Evolutionary conservation across 2,113 vertebrate genomes (phyloP).

Genomic region (Ranitomeya variabilis): DNA sequence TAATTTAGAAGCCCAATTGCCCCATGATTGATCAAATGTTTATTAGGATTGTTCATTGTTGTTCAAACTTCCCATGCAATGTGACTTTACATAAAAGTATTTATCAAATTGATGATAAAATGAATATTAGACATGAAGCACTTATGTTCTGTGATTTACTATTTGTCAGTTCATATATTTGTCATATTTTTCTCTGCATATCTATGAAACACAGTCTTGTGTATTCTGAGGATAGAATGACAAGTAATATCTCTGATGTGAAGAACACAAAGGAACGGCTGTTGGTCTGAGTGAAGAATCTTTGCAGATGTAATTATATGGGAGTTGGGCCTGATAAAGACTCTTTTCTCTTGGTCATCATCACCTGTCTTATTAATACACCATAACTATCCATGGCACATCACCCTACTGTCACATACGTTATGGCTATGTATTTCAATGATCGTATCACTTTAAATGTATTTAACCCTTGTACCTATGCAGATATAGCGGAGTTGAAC

Average conservation of each 20-base stretch:
- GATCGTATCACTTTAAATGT: not conserved
- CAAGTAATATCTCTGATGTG: not conserved
- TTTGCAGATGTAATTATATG: not conserved
- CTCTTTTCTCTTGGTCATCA: conserved; percentile 5
- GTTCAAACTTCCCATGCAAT: not conserved
- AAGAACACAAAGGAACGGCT: conserved; percentile 14
- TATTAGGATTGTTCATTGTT: not conserved
- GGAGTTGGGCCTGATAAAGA: conserved; percentile 1
- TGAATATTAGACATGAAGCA: not conserved
- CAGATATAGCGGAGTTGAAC: not conserved
- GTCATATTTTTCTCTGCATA: too few species aligned
- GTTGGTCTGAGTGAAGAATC: conserved; percentile 1
- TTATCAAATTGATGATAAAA: not conserved
- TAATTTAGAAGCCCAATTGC: not conserved
- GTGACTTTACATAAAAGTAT: not conserved
- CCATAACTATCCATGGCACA: not conserved
- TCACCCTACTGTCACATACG: not conserved
- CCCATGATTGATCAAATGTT: too few species aligned
- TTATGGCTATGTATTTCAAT: not conserved
- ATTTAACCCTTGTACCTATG: not conserved
- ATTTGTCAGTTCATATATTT: not conserved
- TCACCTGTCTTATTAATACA: conserved; percentile 34
- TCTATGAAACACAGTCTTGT: conserved; percentile 1
- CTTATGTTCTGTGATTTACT: not conserved
- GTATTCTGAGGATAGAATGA: conserved; percentile 9